These are phyloP conservation scores for Ctenopoma multispine DNA, from an alignment of 2,797 vertebrate genomes.

Conservation along the genomic window DNA sequence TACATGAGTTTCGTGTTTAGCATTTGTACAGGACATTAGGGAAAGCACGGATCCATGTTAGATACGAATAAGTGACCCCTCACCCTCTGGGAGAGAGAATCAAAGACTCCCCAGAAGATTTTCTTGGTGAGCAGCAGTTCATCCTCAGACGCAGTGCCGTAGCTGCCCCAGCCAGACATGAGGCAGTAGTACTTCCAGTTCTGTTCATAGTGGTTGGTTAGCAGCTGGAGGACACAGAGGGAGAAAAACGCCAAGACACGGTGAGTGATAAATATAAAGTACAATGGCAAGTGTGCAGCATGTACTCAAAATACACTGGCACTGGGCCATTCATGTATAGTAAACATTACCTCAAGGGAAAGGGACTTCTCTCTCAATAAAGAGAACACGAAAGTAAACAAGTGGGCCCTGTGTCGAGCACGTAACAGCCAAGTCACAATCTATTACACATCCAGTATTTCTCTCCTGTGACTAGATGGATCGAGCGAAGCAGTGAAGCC, in stretches of 20 bases:
- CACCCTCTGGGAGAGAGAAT: conserved; percentile 98
- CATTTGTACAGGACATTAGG: background rate
- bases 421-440: conserved; percentile 40
- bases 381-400: conserved; percentile 18
- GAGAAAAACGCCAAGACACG: conserved; percentile 20
- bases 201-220: conserved; percentile 97
- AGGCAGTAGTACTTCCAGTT: conserved; percentile 99
- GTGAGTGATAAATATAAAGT: background rate
- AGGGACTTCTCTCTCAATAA: conserved; percentile 24
- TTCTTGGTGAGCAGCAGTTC: conserved; percentile 97
- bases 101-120: conserved; percentile 99
- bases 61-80: conserved; percentile 8
- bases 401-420: conserved; percentile 27
- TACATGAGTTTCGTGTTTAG: background rate
- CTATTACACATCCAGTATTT: conserved; percentile 52
- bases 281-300: conserved; percentile 2
- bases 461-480: conserved; percentile 54
- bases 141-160: conserved; percentile 93
- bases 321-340: conserved; percentile 4
- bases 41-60: background rate
- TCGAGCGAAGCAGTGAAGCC: conserved; percentile 43
- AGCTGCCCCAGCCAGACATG: conserved; percentile 94
- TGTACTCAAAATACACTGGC: conserved; percentile 6
- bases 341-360: conserved; percentile 16
- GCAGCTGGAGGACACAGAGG: conserved; percentile 84